Conservation (phyloP, 2,113 vertebrate genomes). For the Ornithorhynchus anatinus region DNA sequence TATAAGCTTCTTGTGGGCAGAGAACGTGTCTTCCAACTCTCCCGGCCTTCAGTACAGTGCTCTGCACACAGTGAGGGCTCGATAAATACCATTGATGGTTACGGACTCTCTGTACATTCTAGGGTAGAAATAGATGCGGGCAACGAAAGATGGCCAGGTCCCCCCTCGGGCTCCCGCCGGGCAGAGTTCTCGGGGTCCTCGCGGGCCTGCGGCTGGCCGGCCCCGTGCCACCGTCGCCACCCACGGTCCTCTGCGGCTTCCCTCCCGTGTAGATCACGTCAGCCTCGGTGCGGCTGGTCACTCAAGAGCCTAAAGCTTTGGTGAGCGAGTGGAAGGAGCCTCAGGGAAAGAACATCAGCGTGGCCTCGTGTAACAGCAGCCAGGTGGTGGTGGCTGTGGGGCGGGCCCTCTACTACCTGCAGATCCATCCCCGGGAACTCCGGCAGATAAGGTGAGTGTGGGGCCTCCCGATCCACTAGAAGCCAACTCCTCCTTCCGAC, state of each 20-base stretch:
- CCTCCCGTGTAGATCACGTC: conserved; percentile 87
- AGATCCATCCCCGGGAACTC: conserved; percentile 92
- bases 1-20: too few species aligned
- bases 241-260: background rate
- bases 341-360: conserved; percentile 94
- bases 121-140: too few species aligned
- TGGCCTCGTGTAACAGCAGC: conserved; percentile 94
- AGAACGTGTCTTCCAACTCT: too few species aligned
- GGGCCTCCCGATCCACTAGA: fast-evolving
- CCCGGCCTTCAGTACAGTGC: too few species aligned
- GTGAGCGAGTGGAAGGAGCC: conserved; percentile 98
- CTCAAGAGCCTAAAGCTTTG: conserved; percentile 91
- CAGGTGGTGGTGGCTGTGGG: conserved; percentile 97
- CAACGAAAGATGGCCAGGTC: background rate
- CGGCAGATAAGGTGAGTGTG: conserved; percentile 88
- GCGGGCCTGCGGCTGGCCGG: fast-evolving
- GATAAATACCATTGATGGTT: too few species aligned
- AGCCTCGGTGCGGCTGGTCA: conserved; percentile 91
- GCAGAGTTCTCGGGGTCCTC: background rate
- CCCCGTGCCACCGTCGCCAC: background rate
- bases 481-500: background rate
- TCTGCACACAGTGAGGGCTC: too few species aligned
- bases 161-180: background rate
- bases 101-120: too few species aligned
- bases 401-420: conserved; percentile 91